Conservation (phyloP, 64 coral and sea anemone genomes). For the Acropora tenuis region DNA sequence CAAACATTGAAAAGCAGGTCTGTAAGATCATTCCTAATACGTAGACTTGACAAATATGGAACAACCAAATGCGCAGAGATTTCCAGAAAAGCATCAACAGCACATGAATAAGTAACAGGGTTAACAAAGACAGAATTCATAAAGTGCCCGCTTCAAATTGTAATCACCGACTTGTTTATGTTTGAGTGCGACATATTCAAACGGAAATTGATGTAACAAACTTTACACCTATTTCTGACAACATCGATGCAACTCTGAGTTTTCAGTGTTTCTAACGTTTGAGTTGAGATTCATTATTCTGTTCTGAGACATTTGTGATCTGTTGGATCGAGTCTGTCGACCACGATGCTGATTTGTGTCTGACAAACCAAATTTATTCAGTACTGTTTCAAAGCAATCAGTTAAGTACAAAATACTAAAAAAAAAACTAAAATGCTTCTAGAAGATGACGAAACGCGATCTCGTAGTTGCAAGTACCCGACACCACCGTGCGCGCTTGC, state of each 20-base stretch:
- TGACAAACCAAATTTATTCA: slow-evolving; percentile 24
- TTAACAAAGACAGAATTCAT: slow-evolving; percentile 60
- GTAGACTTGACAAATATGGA: slow-evolving; percentile 61
- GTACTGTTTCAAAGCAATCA: too few relatives aligned
- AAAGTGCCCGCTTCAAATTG: slow-evolving; percentile 8
- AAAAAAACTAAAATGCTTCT: too few relatives aligned
- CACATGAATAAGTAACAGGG: slow-evolving; percentile 60
- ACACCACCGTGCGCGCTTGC: too few relatives aligned
- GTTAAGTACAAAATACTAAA: too few relatives aligned
- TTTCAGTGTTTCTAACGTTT: slow-evolving; percentile 64
- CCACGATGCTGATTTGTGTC: slow-evolving; percentile 13
- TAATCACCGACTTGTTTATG: neutral
- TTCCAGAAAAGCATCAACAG: slow-evolving; percentile 67
- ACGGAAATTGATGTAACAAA: neutral
- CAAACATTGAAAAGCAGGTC: slow-evolving; percentile 56
- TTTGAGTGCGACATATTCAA: neutral
- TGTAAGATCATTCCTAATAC: slow-evolving; percentile 63
- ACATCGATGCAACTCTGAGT: slow-evolving; percentile 62
- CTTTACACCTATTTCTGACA: slow-evolving; percentile 23
- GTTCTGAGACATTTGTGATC: slow-evolving; percentile 10
- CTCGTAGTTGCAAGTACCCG: too few relatives aligned
- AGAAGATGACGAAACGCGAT: too few relatives aligned
- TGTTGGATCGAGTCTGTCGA: slow-evolving; percentile 36
- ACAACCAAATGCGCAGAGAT: slow-evolving; percentile 60
- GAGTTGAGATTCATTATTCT: slow-evolving; percentile 56